phyloP scores from a whole-genome alignment of 2,797 vertebrate species.

The Sylvilagus floridanus region DNA sequence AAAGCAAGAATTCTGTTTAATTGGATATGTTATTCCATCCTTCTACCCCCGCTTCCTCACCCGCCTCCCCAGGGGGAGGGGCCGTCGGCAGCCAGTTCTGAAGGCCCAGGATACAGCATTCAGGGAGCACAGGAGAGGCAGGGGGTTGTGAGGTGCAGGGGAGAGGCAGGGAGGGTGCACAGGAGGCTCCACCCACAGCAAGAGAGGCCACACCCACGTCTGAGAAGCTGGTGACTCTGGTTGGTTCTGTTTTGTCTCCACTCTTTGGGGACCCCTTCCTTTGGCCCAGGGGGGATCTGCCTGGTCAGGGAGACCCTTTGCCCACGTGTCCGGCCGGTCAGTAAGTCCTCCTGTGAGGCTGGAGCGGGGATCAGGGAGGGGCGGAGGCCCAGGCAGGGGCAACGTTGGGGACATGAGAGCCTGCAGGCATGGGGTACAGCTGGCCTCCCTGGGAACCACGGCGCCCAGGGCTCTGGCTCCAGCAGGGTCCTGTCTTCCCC shows the following conservation, averaged over 20 bases:
- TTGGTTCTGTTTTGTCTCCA: not conserved
- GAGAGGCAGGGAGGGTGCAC: fast-evolving
- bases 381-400: not conserved
- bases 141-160: not conserved
- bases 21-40: not conserved
- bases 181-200: not conserved
- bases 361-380: not conserved
- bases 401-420: constrained; percentile 62
- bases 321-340: constrained; percentile 63
- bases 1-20: constrained; percentile 63
- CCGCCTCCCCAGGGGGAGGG: not conserved
- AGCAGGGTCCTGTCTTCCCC: not conserved
- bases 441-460: not conserved
- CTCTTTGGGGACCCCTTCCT: constrained; percentile 1
- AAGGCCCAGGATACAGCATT: not conserved
- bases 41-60: not conserved
- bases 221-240: not conserved
- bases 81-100: not conserved
- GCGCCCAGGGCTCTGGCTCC: not conserved
- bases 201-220: fast-evolving
- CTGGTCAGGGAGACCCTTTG: not conserved
- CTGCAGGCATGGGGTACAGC: fast-evolving
- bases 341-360: constrained; percentile 67
- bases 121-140: not conserved
- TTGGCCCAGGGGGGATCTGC: not conserved